Base-by-base conservation (phyloP, 2,113 vertebrate species). In the Brachirus orientalis region DNA sequence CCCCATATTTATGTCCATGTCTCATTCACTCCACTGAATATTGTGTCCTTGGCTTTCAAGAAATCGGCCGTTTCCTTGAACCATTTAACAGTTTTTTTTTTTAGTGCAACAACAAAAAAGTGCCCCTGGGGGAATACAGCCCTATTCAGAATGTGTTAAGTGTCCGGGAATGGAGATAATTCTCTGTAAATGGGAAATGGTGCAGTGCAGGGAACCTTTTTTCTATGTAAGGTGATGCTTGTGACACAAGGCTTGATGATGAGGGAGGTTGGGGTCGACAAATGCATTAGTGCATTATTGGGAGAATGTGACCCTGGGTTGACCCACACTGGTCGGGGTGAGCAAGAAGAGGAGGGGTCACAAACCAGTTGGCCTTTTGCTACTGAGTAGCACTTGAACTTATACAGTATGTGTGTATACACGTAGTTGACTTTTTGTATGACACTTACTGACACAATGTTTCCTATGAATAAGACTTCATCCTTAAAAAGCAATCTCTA, bases 221-320 rank as follows among this genome's bases (percentile, higher is more conserved):
- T 57, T 56, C 73, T 79, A 63, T 73, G 75, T 82, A 54, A 79
- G 67, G 33, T n/a, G 1, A 67, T 75, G 46, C 47, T 77, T 70
- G 40, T 72, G 48, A 80, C 61, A 65, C 66, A 37, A n/a, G 48
- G 54, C 58, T 37, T 0, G 1, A n/a, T 43, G 14, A 8, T 35
- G 28, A 48, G 22, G 44, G 20, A n/a, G 43, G 10, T 41, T 4
- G 6, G n/a, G 33, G 16, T 58, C 43, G 36, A 44, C 46, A 70
- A 48, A 67, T 56, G 40, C 55, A 53, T 40, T 7, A 17, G 37
- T 0, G 18, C n/a, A n/a, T 73, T 69, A 71, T 54, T 76, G 58
- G 79, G 69, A 80, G 71, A 79, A 77, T 77, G 66, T 72, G 82
- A 83, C 75, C 72, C 51, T 33, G 19, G 13, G 17, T 58, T 66